Evolutionary conservation across 64 coral and sea anemone species (phyloP), one percentile per base, ranked within the genome.

Genomic region (Montipora capricornis): DNA sequence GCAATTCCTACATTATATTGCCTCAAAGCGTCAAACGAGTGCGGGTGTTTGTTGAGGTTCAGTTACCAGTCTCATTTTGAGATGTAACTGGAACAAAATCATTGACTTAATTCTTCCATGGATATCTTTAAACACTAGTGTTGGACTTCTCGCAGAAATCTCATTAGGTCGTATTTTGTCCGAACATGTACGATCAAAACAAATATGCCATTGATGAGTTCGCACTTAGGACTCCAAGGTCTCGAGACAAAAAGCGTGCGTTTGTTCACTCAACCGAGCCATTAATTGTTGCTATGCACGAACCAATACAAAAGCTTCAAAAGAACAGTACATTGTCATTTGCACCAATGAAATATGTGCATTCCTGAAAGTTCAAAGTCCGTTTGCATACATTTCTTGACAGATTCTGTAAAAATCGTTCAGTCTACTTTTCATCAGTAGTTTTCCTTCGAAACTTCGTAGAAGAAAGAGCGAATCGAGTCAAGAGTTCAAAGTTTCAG

Each of bases 361-460:
- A 50, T 71, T 48, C 5, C 48, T n/a, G 4, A 73, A 2, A 16
- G 82, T 9, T 71, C 82, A 73, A 86, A 86, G 82, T 86, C 62
- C 82, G 71, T 19, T 4, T 6, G 16, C 45, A 86, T 73, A 68
- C 37, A 45, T 20, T 68, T 86, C 59, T 68, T 44, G 71, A 48
- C 5, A 11, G 0, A 50, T 49, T 17, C 8, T 0, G 6, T 3
- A 50, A 49, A 86, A 71, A 73, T 20, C n/a, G 46, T 3, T 2
- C 4, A 13, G 2, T 24, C 4, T 45, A 4, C 37, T 46, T 26
- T 0, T 20, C 8, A 20, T 49, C 48, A 50, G 82, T 86, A 84
- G 11, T 68, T 84, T 84, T 68, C 29, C 59, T 14, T 14, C 8
- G 81, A 84, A 84, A 58, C 81, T 47, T 14, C 64, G n/a, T 7